phyloP scores from a whole-genome alignment of 2,797 vertebrate genomes.

The Micropoecilia bifurca region DNA sequence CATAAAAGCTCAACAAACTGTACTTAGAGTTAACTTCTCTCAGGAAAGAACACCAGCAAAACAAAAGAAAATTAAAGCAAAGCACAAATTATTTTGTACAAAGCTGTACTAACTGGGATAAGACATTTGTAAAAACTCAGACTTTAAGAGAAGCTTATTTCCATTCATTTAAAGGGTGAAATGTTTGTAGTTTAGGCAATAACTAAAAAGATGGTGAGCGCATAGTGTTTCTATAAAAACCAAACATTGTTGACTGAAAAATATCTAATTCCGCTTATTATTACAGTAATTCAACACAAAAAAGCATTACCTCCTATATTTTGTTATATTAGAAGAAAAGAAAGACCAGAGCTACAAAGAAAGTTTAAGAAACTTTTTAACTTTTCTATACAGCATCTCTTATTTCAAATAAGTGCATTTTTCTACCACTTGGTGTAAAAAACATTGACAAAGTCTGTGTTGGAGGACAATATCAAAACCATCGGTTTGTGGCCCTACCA shows the following conservation, averaged over 20 bases:
- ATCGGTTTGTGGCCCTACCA: neutral
- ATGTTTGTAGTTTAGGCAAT: neutral
- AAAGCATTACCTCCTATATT: neutral
- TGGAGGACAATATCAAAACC: neutral
- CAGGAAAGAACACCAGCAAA: neutral
- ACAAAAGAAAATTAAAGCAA: neutral
- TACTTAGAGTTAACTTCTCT: neutral
- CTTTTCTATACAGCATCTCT: neutral
- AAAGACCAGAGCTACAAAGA: neutral
- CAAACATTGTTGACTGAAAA: neutral
- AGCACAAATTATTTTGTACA: neutral
- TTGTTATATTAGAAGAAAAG: neutral
- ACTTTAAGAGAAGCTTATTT: neutral
- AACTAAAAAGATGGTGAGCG: neutral
- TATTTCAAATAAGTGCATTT: neutral
- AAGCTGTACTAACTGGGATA: neutral
- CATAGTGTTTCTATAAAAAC: neutral
- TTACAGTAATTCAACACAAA: neutral
- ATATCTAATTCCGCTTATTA: neutral
- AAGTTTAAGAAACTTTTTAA: neutral
- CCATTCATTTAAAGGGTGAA: neutral
- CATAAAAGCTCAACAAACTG: neutral
- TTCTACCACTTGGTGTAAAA: neutral
- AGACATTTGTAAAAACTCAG: neutral
- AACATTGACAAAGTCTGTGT: neutral